Conservation (phyloP, 2,113 vertebrate species). For the Tapirus terrestris region DNA sequence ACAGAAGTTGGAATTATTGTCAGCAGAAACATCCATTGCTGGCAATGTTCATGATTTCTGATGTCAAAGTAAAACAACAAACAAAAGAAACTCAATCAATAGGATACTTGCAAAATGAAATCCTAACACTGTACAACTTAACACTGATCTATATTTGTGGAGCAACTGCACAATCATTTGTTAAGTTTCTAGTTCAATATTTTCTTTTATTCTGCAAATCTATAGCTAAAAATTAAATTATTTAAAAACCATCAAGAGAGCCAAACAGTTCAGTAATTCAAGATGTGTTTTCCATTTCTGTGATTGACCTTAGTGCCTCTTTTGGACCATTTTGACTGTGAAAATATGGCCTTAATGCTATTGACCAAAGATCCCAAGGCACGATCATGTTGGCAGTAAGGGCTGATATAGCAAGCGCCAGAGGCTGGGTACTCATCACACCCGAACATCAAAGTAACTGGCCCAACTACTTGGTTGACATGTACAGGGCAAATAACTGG, state of each 20-base stretch:
- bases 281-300: background rate
- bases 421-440: background rate
- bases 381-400: background rate
- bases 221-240: background rate
- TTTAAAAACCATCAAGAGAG: background rate
- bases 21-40: slow-evolving; percentile 66
- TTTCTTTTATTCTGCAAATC: slow-evolving; percentile 15
- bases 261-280: background rate
- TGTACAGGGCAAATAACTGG: background rate
- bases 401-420: too few species aligned
- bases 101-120: background rate
- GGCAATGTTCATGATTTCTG: slow-evolving; percentile 63
- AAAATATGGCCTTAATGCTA: background rate
- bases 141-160: slow-evolving; percentile 58
- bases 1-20: background rate
- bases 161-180: background rate
- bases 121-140: background rate
- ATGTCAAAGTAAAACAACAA: slow-evolving; percentile 15
- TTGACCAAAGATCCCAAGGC: background rate
- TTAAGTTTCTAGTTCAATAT: slow-evolving; percentile 71
- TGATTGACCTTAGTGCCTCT: background rate
- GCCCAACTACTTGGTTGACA: background rate
- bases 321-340: background rate
- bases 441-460: background rate
- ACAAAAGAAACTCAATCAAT: background rate